Base-by-base conservation (phyloP, 2,888 invertebrate genomes). In the Notodonta ziczac region DNA sequence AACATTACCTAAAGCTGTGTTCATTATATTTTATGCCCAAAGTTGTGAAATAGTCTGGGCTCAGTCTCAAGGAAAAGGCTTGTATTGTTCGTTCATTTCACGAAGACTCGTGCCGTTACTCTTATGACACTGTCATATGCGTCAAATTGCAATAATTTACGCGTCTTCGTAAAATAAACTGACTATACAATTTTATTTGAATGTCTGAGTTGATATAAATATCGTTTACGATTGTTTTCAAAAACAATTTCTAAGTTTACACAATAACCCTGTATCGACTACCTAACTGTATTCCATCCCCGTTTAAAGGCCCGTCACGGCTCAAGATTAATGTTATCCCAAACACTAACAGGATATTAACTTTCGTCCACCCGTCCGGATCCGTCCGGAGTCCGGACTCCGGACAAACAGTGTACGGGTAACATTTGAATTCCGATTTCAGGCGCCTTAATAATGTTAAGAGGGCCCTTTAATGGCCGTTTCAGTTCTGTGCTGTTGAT, bases 311-410 rank as follows among this genome's bases (percentile, higher is more conserved):
- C 44, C 46, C 61, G 71, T 74, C 74, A 69, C 61, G 58, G 60
- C 24, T 58, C 39, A 77, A 78, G 80, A 80, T 80, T 80, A 80
- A 80, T 80, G 80, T 64, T 75, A 65, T 63, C 67, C 74, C 73
- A 67, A 74, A 74, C 73, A 76, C 74, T 77, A 79, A 72, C 76
- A 80, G 78, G 80, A 80, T 80, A 80, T 80, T 80, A 80, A 77
- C 76, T 76, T 78, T 74, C 64, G 67, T 69, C 58, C 65, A 69
- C 61, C 65, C 66, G 66, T 67, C 66, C 72, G 66, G 65, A 63
- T 65, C 65, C 67, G 66, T 54, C 57, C 56, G 58, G 66, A 70
- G 60, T 61, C 65, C 59, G 58, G 57, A 50, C 50, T 50, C 16
- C 48, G 53, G 32, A 35, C 54, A 9, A 39, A 54, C 54, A 5